phyloP scores from a whole-genome alignment of 1,140 invertebrate genomes.

The Camponotus pennsylvanicus region DNA sequence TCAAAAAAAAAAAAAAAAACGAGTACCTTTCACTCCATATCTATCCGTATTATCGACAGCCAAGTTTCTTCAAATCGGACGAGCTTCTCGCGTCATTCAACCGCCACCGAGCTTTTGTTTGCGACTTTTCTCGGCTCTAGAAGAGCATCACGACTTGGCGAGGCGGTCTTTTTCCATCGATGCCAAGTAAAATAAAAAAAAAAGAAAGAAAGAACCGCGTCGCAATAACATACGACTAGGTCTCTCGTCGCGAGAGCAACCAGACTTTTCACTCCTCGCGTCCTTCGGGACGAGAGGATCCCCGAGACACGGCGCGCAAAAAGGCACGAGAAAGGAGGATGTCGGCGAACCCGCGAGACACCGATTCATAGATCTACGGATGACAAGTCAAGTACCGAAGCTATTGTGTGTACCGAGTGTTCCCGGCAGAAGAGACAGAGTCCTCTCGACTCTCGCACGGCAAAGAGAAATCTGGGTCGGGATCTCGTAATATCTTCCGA shows the following conservation, averaged over 20 bases:
- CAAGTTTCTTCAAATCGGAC: conserved; percentile 23
- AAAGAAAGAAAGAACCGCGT: background rate
- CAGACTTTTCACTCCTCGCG: background rate
- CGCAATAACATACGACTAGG: background rate
- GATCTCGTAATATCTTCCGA: background rate
- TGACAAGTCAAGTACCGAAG: background rate
- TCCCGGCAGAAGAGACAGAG: background rate
- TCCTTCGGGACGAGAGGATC: too few species aligned
- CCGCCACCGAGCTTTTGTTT: background rate
- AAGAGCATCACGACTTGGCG: background rate
- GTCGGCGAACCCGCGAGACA: background rate
- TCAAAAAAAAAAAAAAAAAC: background rate
- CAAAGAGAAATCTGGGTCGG: background rate
- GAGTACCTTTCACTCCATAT: conserved; percentile 35
- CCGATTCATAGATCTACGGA: conserved; percentile 14
- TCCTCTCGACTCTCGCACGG: background rate
- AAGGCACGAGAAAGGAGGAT: background rate
- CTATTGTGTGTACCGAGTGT: background rate
- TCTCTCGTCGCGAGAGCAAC: background rate
- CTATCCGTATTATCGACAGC: conserved; percentile 40
- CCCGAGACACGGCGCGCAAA: background rate
- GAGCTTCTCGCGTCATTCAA: background rate
- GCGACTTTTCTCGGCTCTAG: background rate
- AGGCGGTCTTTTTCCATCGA: background rate
- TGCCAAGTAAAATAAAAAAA: background rate